Percentiles rank a stretch among this genome's conserved stretches.
These are phyloP conservation scores for Trileptium ribeirensis DNA, from an alignment of 2,888 invertebrate species.

Conservation along the genomic window DNA sequence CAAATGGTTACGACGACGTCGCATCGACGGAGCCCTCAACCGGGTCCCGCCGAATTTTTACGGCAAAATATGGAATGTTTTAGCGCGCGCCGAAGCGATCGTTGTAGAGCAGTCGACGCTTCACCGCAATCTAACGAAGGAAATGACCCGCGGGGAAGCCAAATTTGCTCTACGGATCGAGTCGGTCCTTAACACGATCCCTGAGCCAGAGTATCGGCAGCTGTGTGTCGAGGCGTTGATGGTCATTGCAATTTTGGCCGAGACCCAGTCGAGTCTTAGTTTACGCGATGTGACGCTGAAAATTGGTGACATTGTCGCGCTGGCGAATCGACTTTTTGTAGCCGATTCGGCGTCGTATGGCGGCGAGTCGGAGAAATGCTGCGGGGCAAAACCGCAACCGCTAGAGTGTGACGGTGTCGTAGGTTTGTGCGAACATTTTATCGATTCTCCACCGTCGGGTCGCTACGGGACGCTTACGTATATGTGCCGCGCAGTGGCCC, in stretches of 20 bases:
- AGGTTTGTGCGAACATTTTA: constrained; percentile 90
- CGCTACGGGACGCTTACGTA: constrained; percentile 64
- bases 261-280: constrained; percentile 29
- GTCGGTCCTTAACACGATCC: constrained; percentile 88
- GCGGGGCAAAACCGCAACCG: constrained; percentile 58
- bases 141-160: constrained; percentile 96
- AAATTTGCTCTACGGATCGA: constrained; percentile 97
- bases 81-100: constrained; percentile 74
- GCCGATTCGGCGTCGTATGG: constrained; percentile 84
- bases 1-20: constrained; percentile 86
- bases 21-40: constrained; percentile 92
- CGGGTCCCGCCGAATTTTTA: constrained; percentile 94
- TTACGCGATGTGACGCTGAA: constrained; percentile 46
- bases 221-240: constrained; percentile 88
- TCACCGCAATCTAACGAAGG: constrained; percentile 85
- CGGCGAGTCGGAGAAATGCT: constrained; percentile 87
- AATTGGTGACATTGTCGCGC: constrained; percentile 84
- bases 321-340: constrained; percentile 86
- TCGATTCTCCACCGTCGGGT: constrained; percentile 95
- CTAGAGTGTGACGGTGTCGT: constrained; percentile 76
- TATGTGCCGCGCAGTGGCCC: constrained; percentile 23
- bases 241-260: constrained; percentile 75
- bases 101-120: constrained; percentile 82
- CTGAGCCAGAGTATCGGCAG: constrained; percentile 95
- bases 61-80: constrained; percentile 57